phyloP scores from a whole-genome alignment of 2,888 invertebrate genomes.

The Notodonta dromedarius region DNA sequence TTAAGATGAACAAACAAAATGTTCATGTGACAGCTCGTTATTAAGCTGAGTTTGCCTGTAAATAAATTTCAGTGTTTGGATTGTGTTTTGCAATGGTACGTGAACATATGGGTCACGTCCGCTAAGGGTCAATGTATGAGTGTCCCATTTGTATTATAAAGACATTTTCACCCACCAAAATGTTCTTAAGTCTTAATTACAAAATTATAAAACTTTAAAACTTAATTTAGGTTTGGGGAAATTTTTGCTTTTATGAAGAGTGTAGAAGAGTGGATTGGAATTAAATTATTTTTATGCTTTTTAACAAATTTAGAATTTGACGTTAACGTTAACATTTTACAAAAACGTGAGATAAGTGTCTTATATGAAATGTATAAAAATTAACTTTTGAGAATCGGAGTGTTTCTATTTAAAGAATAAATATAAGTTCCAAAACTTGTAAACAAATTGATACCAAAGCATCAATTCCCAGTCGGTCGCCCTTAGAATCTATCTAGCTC shows the following conservation, averaged over 20 bases:
- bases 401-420: background rate
- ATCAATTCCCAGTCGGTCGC: background rate
- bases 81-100: background rate
- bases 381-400: background rate
- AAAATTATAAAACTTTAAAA: no score
- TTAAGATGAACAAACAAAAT: background rate
- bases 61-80: background rate
- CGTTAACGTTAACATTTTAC: no score
- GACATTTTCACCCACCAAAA: no score
- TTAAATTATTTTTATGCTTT: background rate
- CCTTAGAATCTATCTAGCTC: conserved; percentile 8
- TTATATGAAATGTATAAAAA: no score
- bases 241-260: no score
- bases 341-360: no score
- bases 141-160: background rate
- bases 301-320: no score
- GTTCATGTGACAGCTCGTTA: background rate
- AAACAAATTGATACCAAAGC: conserved; percentile 4
- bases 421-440: background rate
- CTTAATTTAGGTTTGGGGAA: no score
- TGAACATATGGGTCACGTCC: background rate
- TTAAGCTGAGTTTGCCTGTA: background rate
- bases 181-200: no score
- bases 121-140: background rate
- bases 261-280: background rate